Conservation (phyloP, 1,140 invertebrate species). For the Leptinotarsa lineolata region DNA sequence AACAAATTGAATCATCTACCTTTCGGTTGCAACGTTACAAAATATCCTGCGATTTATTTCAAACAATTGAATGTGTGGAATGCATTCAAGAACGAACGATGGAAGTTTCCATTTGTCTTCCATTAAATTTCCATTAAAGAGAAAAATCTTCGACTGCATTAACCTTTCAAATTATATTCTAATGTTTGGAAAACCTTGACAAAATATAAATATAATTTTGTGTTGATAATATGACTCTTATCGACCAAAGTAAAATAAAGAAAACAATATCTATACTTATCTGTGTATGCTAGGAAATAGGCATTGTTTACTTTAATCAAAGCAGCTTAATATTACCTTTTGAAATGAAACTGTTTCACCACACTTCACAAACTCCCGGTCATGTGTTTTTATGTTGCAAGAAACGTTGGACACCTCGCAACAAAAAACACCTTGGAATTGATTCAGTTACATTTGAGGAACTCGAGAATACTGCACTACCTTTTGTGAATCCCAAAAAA, state of each 20-base stretch:
- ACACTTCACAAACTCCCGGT: neutral
- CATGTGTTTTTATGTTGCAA: constrained; percentile 2
- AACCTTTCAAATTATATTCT: neutral
- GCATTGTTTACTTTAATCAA: neutral
- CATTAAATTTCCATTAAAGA: too few species aligned
- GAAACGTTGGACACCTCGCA: constrained; percentile 2
- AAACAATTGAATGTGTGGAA: too few species aligned
- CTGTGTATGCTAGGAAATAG: neutral
- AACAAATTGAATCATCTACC: too few species aligned
- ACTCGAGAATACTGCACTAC: neutral
- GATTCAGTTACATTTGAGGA: neutral
- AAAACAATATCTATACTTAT: neutral
- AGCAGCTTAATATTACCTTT: neutral
- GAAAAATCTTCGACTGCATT: neutral
- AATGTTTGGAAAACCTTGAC: neutral
- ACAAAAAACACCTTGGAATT: neutral
- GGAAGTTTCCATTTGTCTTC: too few species aligned
- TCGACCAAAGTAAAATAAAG: neutral
- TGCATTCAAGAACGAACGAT: too few species aligned
- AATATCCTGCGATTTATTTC: too few species aligned
- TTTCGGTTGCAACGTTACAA: too few species aligned
- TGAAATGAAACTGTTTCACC: neutral
- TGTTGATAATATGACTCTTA: neutral
- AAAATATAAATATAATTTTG: neutral
- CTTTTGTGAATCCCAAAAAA: neutral